Conservation (phyloP, 2,888 invertebrate species). For the Desoria tigrina region DNA sequence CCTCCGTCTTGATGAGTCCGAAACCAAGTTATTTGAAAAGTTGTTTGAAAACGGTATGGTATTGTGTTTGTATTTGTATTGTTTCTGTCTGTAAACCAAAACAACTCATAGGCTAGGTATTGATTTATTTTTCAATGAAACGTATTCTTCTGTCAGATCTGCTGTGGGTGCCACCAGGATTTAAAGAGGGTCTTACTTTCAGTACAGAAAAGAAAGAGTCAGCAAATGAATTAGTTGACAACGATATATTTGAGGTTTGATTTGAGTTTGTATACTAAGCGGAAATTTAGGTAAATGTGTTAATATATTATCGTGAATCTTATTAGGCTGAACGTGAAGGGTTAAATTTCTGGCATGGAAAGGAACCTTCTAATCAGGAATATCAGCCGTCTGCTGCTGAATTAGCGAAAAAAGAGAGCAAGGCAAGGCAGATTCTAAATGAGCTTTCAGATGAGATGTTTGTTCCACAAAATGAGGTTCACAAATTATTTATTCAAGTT, state of each 20-base stretch:
- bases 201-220: constrained; percentile 9
- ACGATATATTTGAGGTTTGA: constrained; percentile 1
- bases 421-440: constrained; percentile 39
- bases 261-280: background rate
- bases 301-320: too few species aligned
- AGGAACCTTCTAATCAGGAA: constrained; percentile 48
- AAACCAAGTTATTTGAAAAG: constrained; percentile 40
- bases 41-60: constrained; percentile 56
- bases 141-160: constrained; percentile 59
- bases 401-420: constrained; percentile 42
- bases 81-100: too few species aligned
- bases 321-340: background rate
- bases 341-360: constrained; percentile 48
- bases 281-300: too few species aligned
- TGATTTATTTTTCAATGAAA: too few species aligned
- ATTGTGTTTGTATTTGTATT: too few species aligned
- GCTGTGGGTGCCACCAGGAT: constrained; percentile 69
- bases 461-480: background rate
- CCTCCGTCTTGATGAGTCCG: constrained; percentile 30
- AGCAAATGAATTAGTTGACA: constrained; percentile 58
- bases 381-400: constrained; percentile 48
- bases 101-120: too few species aligned
- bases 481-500: background rate
- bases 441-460: constrained; percentile 18
- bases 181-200: constrained; percentile 58